A percentile compares a stretch with the other conserved stretches of the same genome.
phyloP scores from a whole-genome alignment of 2,797 vertebrate genomes.

The Anniella stebbinsi region DNA sequence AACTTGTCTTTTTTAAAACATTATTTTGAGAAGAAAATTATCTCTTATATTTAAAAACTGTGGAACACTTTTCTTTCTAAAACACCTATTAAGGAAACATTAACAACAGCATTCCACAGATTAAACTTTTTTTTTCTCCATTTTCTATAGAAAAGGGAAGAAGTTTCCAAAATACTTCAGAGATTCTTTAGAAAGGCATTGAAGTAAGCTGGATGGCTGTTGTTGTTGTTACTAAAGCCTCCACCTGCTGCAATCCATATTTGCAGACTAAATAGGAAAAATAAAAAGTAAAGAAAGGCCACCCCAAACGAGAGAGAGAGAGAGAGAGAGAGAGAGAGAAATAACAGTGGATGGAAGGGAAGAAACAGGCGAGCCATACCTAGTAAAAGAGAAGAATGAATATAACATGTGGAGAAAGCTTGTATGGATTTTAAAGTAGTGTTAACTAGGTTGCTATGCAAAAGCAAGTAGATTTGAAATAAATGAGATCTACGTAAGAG shows the following conservation, averaged over 20 bases:
- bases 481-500: too few species aligned
- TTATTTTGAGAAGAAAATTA: background rate
- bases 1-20: background rate
- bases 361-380: too few species aligned
- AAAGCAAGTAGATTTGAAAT: background rate
- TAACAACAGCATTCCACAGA: background rate
- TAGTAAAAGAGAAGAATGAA: background rate
- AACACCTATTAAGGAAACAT: background rate
- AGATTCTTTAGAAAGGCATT: background rate
- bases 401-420: background rate
- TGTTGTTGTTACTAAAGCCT: too few species aligned
- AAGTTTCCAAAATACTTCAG: background rate
- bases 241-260: background rate
- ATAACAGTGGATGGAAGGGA: background rate
- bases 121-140: conserved; percentile 41
- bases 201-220: background rate
- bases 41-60: background rate
- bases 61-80: background rate
- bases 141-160: background rate
- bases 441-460: background rate
- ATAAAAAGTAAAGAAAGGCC: background rate
- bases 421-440: background rate
- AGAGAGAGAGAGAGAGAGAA: background rate
- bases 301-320: background rate
- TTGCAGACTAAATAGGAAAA: background rate